Base-by-base conservation (phyloP, 2,888 invertebrate genomes). In the Dione vanillae region DNA sequence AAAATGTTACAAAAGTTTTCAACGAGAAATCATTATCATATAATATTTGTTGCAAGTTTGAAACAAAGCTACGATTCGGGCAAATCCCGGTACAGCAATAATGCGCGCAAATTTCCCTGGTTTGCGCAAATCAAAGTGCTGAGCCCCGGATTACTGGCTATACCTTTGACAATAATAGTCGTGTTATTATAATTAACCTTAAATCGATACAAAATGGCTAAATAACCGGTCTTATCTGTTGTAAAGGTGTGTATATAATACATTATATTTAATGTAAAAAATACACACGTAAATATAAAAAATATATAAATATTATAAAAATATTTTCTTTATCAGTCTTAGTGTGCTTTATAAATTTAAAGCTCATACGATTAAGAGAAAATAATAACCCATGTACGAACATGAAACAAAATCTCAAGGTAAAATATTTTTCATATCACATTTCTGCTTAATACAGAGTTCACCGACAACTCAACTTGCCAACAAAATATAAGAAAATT, bases 21-120 rank as follows among this genome's bases (percentile, higher is more conserved):
- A 37, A 64, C 64, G 64, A 49, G 40, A 64, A 64, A 64, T 64
- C 64, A 49, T 64, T 64, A 64, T 49, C 64, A 19, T 40, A 16
- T 40, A 14, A 37, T 62, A 64, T 64, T 62, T 62, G 37, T 62
- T 49, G 37, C 47, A 49, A 49, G 64, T 64, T 64, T 8, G 16
- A 49, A 62, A 62, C 47, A 49, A 62, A 12, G 62, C 47, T 49
- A 37, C 37, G 37, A 78, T 77, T 77, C 79, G 73, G 78, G 78
- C 71, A 82, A 85, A 85, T 82, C 83, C 81, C 80, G 81, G 80
- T 83, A 81, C 81, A 79, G 70, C 75, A 78, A 78, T 82, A 85
- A 87, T 85, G 82, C 83, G 82, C 82, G 84, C 82, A 85, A 86
- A 86, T 87, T 85, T 82, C 65, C 52, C 64, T 16, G 69, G 82